Evolutionary conservation across 2,113 vertebrate species (phyloP).

Genomic region (Leucoraja erinaceus): DNA sequence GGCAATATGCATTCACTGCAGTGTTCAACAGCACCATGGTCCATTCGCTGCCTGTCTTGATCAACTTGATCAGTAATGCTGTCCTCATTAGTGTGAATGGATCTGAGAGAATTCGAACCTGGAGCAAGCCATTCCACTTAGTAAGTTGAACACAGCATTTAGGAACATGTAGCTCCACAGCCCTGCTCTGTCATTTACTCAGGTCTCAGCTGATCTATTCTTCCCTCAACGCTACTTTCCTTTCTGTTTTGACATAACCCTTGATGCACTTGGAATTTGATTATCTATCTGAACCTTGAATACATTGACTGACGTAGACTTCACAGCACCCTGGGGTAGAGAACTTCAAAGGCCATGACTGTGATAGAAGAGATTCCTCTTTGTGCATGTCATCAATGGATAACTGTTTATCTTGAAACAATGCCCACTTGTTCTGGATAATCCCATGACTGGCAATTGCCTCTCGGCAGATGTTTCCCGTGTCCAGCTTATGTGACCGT

Average conservation of each 20-base stretch:
- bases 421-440: no score
- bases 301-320: no score
- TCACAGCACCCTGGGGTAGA: no score
- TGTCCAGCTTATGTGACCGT: no score
- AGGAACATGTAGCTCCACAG: not conserved
- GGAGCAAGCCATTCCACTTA: conserved; percentile 80
- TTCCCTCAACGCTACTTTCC: not conserved
- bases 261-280: no score
- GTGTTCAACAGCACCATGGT: conserved; percentile 86
- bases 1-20: conserved; percentile 60
- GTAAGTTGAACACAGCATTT: conserved; percentile 48
- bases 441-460: no score
- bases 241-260: not conserved
- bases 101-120: conserved; percentile 72
- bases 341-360: no score
- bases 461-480: no score
- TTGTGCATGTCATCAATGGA: no score
- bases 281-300: no score
- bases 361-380: no score
- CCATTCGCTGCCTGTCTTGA: conserved; percentile 80
- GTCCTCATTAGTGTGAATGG: conserved; percentile 70
- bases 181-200: not conserved
- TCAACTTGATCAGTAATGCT: conserved; percentile 85
- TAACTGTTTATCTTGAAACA: no score
- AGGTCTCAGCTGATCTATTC: not conserved